A percentile compares a stretch with the other conserved stretches of the same genome.
Conservation (phyloP, 2,888 invertebrate genomes). For the Orthonevra nobilis region DNA sequence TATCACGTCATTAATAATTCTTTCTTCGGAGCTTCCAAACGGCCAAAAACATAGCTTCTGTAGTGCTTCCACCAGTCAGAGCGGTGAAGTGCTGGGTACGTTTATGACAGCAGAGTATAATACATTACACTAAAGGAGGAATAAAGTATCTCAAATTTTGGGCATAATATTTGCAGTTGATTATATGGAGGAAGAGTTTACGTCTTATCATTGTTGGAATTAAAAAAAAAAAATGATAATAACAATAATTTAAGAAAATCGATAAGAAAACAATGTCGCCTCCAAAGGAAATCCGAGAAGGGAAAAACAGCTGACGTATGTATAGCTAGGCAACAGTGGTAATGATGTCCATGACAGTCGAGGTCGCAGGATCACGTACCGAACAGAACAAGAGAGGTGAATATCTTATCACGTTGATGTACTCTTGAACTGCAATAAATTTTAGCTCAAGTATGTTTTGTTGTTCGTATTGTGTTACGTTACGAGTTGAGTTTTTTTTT, state of each 20-base stretch:
- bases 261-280: conserved; percentile 22
- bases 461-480: conserved; percentile 40
- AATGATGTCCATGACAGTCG: not conserved
- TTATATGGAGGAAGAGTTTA: not conserved
- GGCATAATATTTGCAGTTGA: conserved; percentile 27
- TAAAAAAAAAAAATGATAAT: conserved; percentile 18
- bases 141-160: conserved; percentile 13
- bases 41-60: not conserved
- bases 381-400: conserved; percentile 66
- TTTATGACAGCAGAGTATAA: conserved; percentile 55
- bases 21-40: conserved; percentile 20
- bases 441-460: conserved; percentile 63
- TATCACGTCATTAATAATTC: conserved; percentile 71
- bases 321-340: not conserved
- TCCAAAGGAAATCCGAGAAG: not conserved
- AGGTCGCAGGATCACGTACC: conserved; percentile 55
- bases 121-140: conserved; percentile 40
- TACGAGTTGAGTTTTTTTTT: conserved; percentile 22
- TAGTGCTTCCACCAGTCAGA: conserved; percentile 17
- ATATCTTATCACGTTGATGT: conserved; percentile 69
- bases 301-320: not conserved
- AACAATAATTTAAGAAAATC: conserved; percentile 44
- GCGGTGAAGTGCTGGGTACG: conserved; percentile 17
- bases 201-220: too few species aligned
- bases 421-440: conserved; percentile 70